phyloP scores from a whole-genome alignment of 2,113 vertebrate species.

The Cathartes aura region DNA sequence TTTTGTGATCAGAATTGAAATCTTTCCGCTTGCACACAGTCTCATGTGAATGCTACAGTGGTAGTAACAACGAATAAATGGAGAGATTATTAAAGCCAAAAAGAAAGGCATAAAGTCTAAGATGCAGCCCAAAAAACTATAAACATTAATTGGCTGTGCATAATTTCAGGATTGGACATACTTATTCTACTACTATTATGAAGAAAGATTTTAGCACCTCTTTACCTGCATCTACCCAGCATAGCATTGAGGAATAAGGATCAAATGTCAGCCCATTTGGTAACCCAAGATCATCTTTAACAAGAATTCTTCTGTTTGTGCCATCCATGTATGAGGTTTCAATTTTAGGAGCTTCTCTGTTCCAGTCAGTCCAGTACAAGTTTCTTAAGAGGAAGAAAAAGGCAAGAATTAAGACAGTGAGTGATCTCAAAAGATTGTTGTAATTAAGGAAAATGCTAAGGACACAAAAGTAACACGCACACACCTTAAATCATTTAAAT shows the following conservation, averaged over 20 bases:
- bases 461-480: not conserved
- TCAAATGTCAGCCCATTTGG: slow-evolving; percentile 92
- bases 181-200: not conserved
- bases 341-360: slow-evolving; percentile 92
- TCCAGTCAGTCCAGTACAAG: slow-evolving; percentile 95
- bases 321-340: slow-evolving; percentile 94
- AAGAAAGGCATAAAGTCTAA: not conserved
- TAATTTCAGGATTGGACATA: not conserved
- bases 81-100: not conserved
- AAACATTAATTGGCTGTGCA: not conserved
- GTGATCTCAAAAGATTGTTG: not conserved
- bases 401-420: not conserved
- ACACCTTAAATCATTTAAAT: not conserved
- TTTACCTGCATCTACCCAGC: slow-evolving; percentile 95
- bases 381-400: slow-evolving; percentile 73
- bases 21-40: not conserved
- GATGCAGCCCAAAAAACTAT: not conserved
- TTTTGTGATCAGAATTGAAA: not conserved
- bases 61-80: not conserved
- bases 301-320: slow-evolving; percentile 87
- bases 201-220: not conserved
- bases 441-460: not conserved
- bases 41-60: not conserved
- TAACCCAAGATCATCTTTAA: slow-evolving; percentile 86
- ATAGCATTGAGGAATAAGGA: slow-evolving; percentile 83